A percentile compares a stretch with the other conserved stretches of the same genome.
These are phyloP conservation scores for Eleginops maclovinus DNA, from an alignment of 2,113 vertebrate species.

Conservation along the genomic window DNA sequence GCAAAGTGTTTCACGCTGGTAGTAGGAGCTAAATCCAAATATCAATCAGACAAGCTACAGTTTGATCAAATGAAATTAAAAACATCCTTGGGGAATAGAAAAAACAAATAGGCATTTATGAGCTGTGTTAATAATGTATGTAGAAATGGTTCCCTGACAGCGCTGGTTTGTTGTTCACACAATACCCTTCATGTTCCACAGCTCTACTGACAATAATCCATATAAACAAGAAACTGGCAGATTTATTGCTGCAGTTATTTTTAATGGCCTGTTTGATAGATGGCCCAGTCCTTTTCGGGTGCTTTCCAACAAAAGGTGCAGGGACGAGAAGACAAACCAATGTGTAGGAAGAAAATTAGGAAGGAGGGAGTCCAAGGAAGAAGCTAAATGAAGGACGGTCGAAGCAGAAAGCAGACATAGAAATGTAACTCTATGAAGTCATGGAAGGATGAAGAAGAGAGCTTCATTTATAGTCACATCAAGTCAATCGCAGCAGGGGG, in stretches of 20 bases:
- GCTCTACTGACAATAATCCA: constrained; percentile 30
- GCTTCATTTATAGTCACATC: constrained; percentile 38
- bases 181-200: constrained; percentile 39
- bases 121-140: constrained; percentile 27
- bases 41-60: constrained; percentile 50
- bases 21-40: no score
- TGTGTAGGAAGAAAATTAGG: constrained; percentile 8
- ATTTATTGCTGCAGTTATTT: constrained; percentile 49
- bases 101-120: constrained; percentile 61
- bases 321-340: constrained; percentile 21
- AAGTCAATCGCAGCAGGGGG: constrained; percentile 25
- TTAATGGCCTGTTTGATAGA: constrained; percentile 55
- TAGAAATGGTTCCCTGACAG: constrained; percentile 46
- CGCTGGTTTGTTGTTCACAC: constrained; percentile 28
- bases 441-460: constrained; percentile 27
- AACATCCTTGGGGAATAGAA: constrained; percentile 33
- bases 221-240: constrained; percentile 21
- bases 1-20: no score
- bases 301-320: constrained; percentile 31
- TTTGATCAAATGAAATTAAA: constrained; percentile 56
- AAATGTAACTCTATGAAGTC: constrained; percentile 18
- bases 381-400: constrained; percentile 1
- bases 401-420: constrained; percentile 17
- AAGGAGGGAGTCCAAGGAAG: neutral
- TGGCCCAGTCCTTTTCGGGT: constrained; percentile 8